Evolutionary conservation across 2,113 vertebrate genomes (phyloP).

Genomic region (Oriolus oriolus): DNA sequence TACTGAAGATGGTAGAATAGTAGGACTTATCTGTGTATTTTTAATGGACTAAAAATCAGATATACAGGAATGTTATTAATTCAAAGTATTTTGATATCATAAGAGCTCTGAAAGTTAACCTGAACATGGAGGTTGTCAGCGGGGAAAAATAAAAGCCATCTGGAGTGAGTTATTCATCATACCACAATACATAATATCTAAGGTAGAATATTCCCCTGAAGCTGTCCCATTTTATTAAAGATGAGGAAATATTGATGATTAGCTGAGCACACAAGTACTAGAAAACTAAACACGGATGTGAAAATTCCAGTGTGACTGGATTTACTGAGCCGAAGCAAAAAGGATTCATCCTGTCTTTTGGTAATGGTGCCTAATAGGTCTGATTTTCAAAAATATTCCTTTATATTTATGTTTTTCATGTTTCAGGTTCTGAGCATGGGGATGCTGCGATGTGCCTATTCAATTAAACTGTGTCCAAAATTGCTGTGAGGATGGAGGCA

Average conservation of each 20-base stretch:
- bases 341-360: neutral
- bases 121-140: neutral
- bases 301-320: neutral
- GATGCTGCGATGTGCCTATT: neutral
- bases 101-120: neutral
- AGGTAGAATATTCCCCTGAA: neutral
- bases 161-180: neutral
- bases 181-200: neutral
- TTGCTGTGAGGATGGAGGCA: neutral
- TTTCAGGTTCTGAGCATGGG: neutral
- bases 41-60: neutral
- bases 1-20: neutral
- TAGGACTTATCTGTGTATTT: neutral
- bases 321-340: neutral
- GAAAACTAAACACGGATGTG: neutral
- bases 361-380: neutral
- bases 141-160: neutral
- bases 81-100: neutral
- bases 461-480: neutral
- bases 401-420: neutral
- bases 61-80: neutral
- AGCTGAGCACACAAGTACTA: neutral
- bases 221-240: neutral
- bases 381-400: neutral
- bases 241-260: neutral